Base-by-base conservation (phyloP, 2,888 invertebrate genomes). In the Volucella bombylans region DNA sequence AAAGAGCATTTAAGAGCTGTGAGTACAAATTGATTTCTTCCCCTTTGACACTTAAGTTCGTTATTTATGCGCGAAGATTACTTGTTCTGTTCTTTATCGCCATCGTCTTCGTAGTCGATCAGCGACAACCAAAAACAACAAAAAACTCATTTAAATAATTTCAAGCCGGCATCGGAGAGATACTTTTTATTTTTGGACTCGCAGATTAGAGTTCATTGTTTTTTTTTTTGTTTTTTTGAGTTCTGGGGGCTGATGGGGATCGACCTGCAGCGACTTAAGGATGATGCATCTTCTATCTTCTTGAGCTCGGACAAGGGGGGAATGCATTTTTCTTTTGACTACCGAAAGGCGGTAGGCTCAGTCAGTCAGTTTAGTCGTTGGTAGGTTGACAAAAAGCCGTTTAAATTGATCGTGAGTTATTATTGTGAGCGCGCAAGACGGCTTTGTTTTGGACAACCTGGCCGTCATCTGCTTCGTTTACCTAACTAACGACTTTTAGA, bases 401-500 rank as follows among this genome's bases (percentile, higher is more conserved):
- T 81, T 85, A 85, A 85, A 85, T 85, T 85, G 85, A 85, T 72
- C 85, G 62, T 85, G 81, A 85, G 67, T 81, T 85, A 85, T 85
- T 85, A 68, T 81, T 85, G 31, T 38, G 15, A 59, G 49, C 12
- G 3, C 9, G 11, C 14, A 15, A 12, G 45, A 52, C 62, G 45
- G 77, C 71, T 82, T 82, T 82, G 82, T 82, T 82, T 82, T 55
- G 65, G 59, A 45, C 47, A 31, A 11, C n/a, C 31, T 67, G 61
- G 52, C 68, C 41, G 55, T 39, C 73, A 47, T 61, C 65, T 79
- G 38, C 23, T 59, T 61, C 72, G 39, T 65, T 72, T 41, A 39
- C 39, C 15, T 54, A 45, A 57, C 49, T 72, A 82, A 78, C 82
- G 69, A 82, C 81, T 74, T 76, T 59, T 77, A 77, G 50, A 55